These are phyloP conservation scores for Siphlonurus alternatus DNA, from an alignment of 2,888 invertebrate genomes.

Conservation along the genomic window DNA sequence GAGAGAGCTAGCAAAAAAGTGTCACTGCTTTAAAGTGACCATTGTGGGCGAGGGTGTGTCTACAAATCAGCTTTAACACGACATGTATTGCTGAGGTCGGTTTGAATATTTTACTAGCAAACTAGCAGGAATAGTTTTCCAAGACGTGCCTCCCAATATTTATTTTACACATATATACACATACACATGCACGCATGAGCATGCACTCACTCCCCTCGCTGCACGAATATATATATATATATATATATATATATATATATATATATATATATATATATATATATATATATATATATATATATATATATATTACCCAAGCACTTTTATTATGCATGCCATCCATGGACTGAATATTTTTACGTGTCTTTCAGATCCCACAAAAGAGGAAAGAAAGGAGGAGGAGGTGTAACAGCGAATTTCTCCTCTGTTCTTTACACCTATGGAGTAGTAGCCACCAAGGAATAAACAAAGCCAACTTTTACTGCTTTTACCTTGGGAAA, in stretches of 20 bases:
- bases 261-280: background rate
- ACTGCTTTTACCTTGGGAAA: background rate
- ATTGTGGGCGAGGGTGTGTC: background rate
- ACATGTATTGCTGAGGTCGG: background rate
- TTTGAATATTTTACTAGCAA: background rate
- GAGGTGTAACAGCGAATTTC: background rate
- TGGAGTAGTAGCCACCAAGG: background rate
- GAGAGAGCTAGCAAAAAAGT: background rate
- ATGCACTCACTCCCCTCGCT: background rate
- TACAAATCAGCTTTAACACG: conserved; percentile 2
- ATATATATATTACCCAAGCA: background rate
- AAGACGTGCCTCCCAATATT: background rate
- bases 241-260: background rate
- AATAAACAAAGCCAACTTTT: background rate
- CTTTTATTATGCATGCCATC: background rate
- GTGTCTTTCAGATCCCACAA: background rate
- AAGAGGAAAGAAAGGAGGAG: background rate
- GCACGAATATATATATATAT: background rate
- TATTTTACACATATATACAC: too few relatives aligned
- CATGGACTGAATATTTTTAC: background rate
- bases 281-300: background rate
- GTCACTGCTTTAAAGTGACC: too few relatives aligned
- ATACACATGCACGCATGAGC: too few relatives aligned
- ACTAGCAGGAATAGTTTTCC: background rate
- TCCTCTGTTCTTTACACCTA: background rate